Evolutionary conservation across 2,888 invertebrate species (phyloP).

Genomic region (Ectobius pallidus): DNA sequence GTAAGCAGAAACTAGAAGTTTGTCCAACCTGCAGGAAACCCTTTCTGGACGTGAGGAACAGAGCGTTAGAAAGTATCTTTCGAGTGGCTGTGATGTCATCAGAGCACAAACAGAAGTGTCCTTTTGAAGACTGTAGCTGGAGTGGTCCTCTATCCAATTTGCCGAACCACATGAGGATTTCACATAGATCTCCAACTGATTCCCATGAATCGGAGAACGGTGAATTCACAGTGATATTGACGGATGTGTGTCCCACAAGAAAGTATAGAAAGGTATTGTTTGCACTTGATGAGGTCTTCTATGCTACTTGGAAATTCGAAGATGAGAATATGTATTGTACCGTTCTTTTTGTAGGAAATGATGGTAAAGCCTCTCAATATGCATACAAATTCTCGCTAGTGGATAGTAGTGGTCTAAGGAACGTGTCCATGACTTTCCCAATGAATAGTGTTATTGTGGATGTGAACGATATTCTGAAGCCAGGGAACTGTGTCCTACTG

Average conservation of each 20-base stretch:
- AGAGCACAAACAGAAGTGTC: neutral
- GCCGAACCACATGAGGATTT: no score
- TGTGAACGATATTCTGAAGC: neutral
- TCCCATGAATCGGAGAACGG: neutral
- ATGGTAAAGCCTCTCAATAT: neutral
- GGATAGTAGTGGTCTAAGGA: neutral
- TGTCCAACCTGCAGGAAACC: neutral
- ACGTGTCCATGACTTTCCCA: neutral
- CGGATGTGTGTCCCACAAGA: neutral
- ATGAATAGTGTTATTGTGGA: neutral
- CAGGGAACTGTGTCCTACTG: neutral
- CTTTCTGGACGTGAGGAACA: neutral
- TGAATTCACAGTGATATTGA: neutral
- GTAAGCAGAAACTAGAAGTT: neutral
- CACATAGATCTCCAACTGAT: no score
- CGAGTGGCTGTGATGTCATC: neutral
- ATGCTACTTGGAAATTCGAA: conserved; percentile 7
- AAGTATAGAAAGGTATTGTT: neutral
- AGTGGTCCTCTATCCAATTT: no score
- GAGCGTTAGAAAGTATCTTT: neutral
- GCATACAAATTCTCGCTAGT: neutral
- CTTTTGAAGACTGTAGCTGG: no score
- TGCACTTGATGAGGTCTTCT: neutral
- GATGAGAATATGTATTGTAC: neutral
- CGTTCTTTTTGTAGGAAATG: neutral